Conservation (phyloP, 1,140 invertebrate genomes). For the Nephila pilipes region DNA sequence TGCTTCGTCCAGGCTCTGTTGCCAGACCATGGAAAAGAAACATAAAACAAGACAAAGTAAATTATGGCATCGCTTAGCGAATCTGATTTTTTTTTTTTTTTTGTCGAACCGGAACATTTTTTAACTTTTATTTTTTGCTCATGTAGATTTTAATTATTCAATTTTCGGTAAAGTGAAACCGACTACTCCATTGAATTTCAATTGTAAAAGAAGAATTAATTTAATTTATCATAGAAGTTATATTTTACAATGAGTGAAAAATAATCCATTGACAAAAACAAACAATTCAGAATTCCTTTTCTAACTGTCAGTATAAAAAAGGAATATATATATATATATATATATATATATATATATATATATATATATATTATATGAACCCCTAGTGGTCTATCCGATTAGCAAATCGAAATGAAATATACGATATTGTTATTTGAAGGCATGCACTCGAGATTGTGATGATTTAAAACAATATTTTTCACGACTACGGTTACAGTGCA, state of each 20-base stretch:
- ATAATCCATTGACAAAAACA: background rate
- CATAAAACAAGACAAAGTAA: background rate
- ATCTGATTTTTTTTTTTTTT: background rate
- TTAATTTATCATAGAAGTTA: background rate
- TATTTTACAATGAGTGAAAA: background rate
- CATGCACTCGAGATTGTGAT: no score
- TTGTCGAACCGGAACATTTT: background rate
- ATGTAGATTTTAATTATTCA: no score
- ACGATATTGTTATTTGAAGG: no score
- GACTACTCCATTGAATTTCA: background rate
- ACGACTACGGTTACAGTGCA: no score
- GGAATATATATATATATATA: no score
- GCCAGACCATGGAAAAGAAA: constrained; percentile 50
- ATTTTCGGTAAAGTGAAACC: background rate
- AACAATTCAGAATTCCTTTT: no score
- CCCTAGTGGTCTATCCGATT: no score
- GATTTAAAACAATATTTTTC: no score
- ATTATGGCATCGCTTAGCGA: background rate
- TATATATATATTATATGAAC: no score
- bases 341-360: no score
- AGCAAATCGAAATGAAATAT: no score
- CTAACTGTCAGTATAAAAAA: no score
- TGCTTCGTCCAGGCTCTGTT: constrained; percentile 6
- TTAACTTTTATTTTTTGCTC: background rate
- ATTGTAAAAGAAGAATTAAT: background rate